Evolutionary conservation across 1,140 invertebrate genomes (phyloP), one percentile per base, ranked within the genome.

Genomic region (Panagrolaimus sp.): DNA sequence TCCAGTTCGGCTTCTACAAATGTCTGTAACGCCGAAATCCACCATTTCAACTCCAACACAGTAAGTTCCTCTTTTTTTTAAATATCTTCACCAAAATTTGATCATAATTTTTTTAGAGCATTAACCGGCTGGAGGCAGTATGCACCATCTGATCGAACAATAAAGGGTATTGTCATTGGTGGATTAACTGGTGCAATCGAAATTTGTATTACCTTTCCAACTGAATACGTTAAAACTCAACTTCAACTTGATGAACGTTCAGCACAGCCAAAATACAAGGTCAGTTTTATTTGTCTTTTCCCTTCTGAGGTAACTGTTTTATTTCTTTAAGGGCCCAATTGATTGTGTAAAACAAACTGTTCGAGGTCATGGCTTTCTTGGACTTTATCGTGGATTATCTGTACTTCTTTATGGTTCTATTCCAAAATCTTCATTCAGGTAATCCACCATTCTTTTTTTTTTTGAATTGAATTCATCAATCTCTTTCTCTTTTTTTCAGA

Each of bases 151-250:
- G 65, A 89, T 87, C 85, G 87, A 78, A 87, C 91, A 58, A 55
- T 89, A 73, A 88, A 93, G 86, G 91, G 86, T 79, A 90, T 94
- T 71, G 86, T 93, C 38, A 91, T 91, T 90, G 91, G 91, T 82
- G 91, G 91, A 45, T 90, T 92, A 43, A 92, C 91, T 58, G 90
- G 96, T 67, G 96, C 92, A 68, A 94, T 98, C 82, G 96, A 98
- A 87, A 98, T 98, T 83, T 97, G 94, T 85, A 98, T 98, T 70
- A 98, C 96, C 74, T 98, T 93, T 86, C 96, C 96, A 26, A 98
- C 96, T 4, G 96, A 98, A 87, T 98, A 96, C 85, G 94, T 98
- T 1, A 98, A 98, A 87, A 98, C 96, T 67, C 95, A 98, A 81
- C 87, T 99, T 58, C 96, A 99, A 85, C 86, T 99, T 71, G 96